phyloP scores from a whole-genome alignment of 1,140 invertebrate genomes.

The Anastrepha obliqua region DNA sequence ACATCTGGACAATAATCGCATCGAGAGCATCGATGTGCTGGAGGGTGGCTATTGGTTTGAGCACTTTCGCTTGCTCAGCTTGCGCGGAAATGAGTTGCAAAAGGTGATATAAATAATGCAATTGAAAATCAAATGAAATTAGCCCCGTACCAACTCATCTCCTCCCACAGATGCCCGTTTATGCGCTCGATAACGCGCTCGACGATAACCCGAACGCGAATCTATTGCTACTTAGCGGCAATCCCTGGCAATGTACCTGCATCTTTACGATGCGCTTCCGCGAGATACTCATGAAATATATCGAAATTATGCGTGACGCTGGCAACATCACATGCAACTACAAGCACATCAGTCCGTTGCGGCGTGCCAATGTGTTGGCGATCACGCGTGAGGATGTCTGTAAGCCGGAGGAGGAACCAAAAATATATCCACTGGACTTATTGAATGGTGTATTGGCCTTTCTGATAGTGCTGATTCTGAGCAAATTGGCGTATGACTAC shows the following conservation, averaged over 20 bases:
- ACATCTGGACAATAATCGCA: constrained; percentile 84
- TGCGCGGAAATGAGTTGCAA: constrained; percentile 82
- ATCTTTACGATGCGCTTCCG: constrained; percentile 85
- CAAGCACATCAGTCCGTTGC: constrained; percentile 63
- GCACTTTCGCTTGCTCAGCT: constrained; percentile 83
- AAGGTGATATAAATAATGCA: constrained; percentile 76
- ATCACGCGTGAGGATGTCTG: constrained; percentile 83
- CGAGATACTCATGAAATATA: constrained; percentile 83
- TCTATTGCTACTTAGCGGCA: constrained; percentile 81
- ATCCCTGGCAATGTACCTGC: constrained; percentile 89
- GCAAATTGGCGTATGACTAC: constrained; percentile 87
- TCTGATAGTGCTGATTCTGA: constrained; percentile 82
- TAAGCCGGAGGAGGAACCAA: constrained; percentile 75
- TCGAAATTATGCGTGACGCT: constrained; percentile 80
- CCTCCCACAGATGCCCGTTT: constrained; percentile 80
- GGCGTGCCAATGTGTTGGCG: constrained; percentile 80
- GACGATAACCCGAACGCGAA: constrained; percentile 82
- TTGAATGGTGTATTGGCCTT: constrained; percentile 81
- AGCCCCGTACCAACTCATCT: not conserved
- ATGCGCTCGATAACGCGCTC: constrained; percentile 86
- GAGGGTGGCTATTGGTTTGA: constrained; percentile 86
- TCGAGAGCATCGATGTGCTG: constrained; percentile 81
- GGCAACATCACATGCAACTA: constrained; percentile 70
- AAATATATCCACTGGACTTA: constrained; percentile 80
- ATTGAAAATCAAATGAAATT: not conserved